Base-by-base conservation (phyloP, 2,888 invertebrate genomes). In the Cheilosia urbana region DNA sequence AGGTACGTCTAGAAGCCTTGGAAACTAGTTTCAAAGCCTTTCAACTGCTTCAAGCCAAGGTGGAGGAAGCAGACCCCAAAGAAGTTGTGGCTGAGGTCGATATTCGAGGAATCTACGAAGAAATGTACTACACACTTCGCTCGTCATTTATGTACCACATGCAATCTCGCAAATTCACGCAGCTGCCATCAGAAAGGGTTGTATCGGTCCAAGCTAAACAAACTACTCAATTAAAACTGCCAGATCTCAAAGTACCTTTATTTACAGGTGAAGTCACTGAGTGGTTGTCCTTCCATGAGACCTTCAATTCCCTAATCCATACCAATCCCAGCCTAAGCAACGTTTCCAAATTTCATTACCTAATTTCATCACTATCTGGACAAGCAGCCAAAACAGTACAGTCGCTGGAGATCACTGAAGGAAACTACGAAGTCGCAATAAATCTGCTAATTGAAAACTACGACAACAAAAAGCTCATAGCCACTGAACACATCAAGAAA, bases 401-500 rank as follows among this genome's bases (percentile, higher is more conserved):
- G 4, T 69, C 69, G 2, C 21, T 58, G n/a, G 58, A 57, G 69
- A 58, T 69, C 6, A 69, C 58, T 34, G 57, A 69, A 11, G 47
- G 30, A 4, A 71, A 71, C n/a, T 58, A 49, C 19, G 71, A 71
- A 47, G 58, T 71, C 3, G 49, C 49, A 27, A 21, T 72, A 7
- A 60, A 47, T 34, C 37, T 71, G 4, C 17, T 71, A 0, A 49
- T 34, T 4, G 71, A 71, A 13, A 51, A 60, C 37, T 60, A 72
- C 27, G 71, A 71, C 19, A 60, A 71, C n/a, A 60, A 21, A 9
- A 71, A 60, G 15, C 51, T 71, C 13, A 71, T 71, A 9, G 37
- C 58, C 24, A 60, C 37, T 4, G 27, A 51, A 34, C 47, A 58
- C 69, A 47, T 49, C 24, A 65, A 21, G 9, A 49, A 65, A 7